phyloP scores from a whole-genome alignment of 2,888 invertebrate species.

The Morpho helenor region DNA sequence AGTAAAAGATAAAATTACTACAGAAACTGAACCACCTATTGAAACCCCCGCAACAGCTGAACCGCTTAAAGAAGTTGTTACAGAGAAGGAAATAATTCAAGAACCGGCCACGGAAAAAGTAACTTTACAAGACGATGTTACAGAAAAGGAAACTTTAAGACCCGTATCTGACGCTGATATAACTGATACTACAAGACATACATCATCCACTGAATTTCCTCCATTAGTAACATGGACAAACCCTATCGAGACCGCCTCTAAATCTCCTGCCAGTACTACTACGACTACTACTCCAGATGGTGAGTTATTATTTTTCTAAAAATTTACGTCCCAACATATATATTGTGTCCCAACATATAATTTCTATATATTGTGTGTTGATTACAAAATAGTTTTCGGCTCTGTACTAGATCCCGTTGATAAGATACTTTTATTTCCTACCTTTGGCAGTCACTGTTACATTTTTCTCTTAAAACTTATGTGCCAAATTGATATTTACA shows the following conservation, averaged over 20 bases:
- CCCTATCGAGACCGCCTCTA: constrained; percentile 50
- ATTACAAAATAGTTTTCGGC: no score
- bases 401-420: no score
- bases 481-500: no score
- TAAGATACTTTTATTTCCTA: no score
- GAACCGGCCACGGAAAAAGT: constrained; percentile 35
- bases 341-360: no score
- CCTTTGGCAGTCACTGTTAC: no score
- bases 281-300: constrained; percentile 15
- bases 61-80: constrained; percentile 12
- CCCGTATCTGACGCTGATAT: constrained; percentile 40
- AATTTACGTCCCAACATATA: no score
- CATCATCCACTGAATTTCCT: constrained; percentile 48
- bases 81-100: constrained; percentile 22
- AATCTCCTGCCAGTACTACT: constrained; percentile 37
- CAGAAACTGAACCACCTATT: constrained; percentile 17
- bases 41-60: constrained; percentile 26
- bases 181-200: constrained; percentile 31
- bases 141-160: constrained; percentile 42
- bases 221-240: constrained; percentile 78
- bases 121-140: constrained; percentile 31
- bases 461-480: no score
- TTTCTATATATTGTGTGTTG: no score
- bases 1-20: constrained; percentile 16
- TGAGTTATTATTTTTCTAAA: constrained; percentile 7